These are phyloP conservation scores for Stenodera caucasica DNA, from an alignment of 2,888 invertebrate genomes.

Conservation along the genomic window DNA sequence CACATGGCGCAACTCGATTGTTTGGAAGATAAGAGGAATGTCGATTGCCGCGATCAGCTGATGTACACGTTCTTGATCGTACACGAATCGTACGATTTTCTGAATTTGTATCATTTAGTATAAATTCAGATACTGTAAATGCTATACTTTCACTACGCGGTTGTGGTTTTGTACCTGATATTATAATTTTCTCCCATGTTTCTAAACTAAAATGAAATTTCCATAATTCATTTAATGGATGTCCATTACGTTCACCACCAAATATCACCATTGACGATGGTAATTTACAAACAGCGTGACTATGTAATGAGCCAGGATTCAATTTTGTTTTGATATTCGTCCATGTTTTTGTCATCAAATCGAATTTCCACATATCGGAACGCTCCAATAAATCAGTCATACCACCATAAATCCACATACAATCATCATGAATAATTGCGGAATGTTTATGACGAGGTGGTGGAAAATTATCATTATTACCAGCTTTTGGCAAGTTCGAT, in stretches of 20 bases:
- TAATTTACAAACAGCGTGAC: slow-evolving; percentile 77
- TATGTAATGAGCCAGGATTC: slow-evolving; percentile 72
- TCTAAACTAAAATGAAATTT: slow-evolving; percentile 78
- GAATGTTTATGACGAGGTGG: slow-evolving; percentile 84
- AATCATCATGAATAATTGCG: slow-evolving; percentile 73
- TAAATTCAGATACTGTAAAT: slow-evolving; percentile 63
- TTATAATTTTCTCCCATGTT: slow-evolving; percentile 72
- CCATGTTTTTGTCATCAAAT: slow-evolving; percentile 63
- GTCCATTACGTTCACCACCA: slow-evolving; percentile 75
- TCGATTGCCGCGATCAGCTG: slow-evolving; percentile 51
- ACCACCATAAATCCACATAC: slow-evolving; percentile 87
- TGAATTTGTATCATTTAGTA: slow-evolving; percentile 23
- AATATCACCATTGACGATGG: slow-evolving; percentile 78
- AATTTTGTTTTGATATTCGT: slow-evolving; percentile 63
- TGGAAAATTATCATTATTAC: slow-evolving; percentile 57
- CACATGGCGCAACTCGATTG: slow-evolving; percentile 51
- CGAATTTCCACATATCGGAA: slow-evolving; percentile 49
- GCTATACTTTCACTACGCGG: slow-evolving; percentile 71
- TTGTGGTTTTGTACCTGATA: slow-evolving; percentile 65
- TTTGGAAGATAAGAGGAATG: slow-evolving; percentile 56
- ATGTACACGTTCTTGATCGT: slow-evolving; percentile 49
- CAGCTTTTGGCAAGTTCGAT: slow-evolving; percentile 51
- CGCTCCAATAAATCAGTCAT: slow-evolving; percentile 77
- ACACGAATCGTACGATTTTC: slow-evolving; percentile 44
- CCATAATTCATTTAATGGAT: slow-evolving; percentile 77